Conservation (phyloP, 2,888 invertebrate species). For the Netelia melanura region DNA sequence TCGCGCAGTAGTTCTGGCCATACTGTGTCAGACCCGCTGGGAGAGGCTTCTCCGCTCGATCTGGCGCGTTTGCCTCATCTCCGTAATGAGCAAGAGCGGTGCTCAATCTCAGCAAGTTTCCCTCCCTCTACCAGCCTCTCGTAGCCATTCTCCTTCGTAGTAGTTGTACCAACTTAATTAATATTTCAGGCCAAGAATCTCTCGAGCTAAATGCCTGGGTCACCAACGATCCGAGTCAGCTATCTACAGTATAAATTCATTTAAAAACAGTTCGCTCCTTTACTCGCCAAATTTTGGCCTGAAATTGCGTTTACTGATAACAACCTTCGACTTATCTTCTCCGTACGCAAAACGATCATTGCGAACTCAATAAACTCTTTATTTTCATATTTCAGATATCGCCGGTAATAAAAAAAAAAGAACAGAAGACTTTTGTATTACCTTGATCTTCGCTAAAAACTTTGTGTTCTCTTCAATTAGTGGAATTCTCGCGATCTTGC, state of each 20-base stretch:
- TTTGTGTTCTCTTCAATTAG: too few relatives aligned
- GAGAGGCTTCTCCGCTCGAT: constrained; percentile 14
- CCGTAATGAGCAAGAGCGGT: constrained; percentile 35
- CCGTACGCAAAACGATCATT: neutral
- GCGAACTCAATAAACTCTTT: neutral
- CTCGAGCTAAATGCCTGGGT: constrained; percentile 50
- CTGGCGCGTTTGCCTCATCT: constrained; percentile 9
- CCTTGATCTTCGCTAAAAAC: too few relatives aligned
- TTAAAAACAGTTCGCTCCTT: neutral
- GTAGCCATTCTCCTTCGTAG: neutral
- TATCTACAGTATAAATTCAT: neutral
- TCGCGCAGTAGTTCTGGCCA: constrained; percentile 40
- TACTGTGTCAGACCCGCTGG: constrained; percentile 44
- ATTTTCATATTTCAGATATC: neutral
- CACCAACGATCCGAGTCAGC: constrained; percentile 25
- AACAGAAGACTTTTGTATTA: neutral
- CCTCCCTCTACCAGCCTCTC: neutral
- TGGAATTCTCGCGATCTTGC: too few relatives aligned
- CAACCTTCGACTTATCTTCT: neutral
- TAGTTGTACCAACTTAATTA: constrained; percentile 35
- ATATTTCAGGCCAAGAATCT: constrained; percentile 54
- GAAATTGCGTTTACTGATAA: neutral
- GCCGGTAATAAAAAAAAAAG: neutral
- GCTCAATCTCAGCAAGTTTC: constrained; percentile 27
- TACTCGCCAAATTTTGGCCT: neutral